A percentile compares a stretch with the other conserved stretches of the same genome.
These are phyloP conservation scores for Lepilemur ruficaudatus DNA, from an alignment of 2,797 vertebrate species.

Conservation along the genomic window DNA sequence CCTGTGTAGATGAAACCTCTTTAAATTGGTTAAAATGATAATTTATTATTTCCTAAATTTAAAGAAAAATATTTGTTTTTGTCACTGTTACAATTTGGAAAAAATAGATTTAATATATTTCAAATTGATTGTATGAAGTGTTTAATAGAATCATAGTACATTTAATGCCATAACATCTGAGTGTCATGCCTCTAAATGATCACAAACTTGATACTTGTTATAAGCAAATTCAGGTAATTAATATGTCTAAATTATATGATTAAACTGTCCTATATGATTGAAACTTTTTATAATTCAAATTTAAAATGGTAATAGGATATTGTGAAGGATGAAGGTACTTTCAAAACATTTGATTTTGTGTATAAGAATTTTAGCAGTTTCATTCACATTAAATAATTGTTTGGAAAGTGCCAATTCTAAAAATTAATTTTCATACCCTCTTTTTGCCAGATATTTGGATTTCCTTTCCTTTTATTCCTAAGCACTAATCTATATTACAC, in stretches of 20 bases:
- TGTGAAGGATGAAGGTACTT: neutral
- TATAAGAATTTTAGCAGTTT: neutral
- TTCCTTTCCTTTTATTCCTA: neutral
- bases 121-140: neutral
- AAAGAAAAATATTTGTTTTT: neutral
- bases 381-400: neutral
- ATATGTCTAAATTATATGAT: neutral
- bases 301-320: neutral
- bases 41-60: neutral
- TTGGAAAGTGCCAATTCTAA: neutral
- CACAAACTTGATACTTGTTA: neutral
- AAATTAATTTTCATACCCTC: neutral
- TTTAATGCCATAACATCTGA: neutral
- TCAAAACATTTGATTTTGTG: neutral
- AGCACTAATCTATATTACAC: neutral
- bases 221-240: neutral
- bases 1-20: neutral
- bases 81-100: neutral
- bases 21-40: neutral
- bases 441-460: neutral
- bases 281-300: neutral
- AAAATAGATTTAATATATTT: neutral
- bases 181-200: neutral
- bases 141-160: neutral
- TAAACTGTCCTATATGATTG: neutral